phyloP scores from a whole-genome alignment of 2,113 vertebrate genomes.

The Epinephelus moara region DNA sequence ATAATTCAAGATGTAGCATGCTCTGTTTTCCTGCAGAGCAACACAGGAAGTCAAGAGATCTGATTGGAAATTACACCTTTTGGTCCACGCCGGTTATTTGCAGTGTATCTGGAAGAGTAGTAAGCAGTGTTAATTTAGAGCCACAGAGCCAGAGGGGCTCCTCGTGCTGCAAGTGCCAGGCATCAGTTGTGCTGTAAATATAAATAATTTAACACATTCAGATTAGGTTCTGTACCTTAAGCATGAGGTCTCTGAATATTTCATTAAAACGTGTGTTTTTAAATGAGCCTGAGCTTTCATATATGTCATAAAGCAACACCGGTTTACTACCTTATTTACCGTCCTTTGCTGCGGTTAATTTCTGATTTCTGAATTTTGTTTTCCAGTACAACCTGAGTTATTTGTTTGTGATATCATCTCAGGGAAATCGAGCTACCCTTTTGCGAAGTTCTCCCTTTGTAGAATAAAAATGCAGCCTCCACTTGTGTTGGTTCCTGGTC shows the following conservation, averaged over 20 bases:
- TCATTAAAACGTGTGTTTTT: conserved; percentile 89
- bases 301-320: conserved; percentile 61
- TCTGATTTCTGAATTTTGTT: not conserved
- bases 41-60: not conserved
- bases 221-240: conserved; percentile 93
- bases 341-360: not conserved
- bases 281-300: conserved; percentile 83
- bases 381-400: not conserved
- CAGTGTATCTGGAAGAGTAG: not conserved
- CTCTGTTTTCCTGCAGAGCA: not conserved
- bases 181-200: conserved; percentile 79
- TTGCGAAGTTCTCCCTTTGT: not conserved
- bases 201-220: conserved; percentile 96
- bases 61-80: not conserved
- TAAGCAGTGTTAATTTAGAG: conserved; percentile 36
- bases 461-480: conserved; percentile 7
- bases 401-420: not conserved
- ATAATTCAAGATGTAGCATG: conserved; percentile 10
- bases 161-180: conserved; percentile 37
- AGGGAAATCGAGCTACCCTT: not conserved
- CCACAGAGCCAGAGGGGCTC: conserved; percentile 31
- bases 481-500: not conserved
- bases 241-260: conserved; percentile 94
- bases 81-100: conserved; percentile 7
- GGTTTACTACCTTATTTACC: conserved; percentile 38